phyloP scores from a whole-genome alignment of 2,888 invertebrate genomes.

The Elmis aenea region DNA sequence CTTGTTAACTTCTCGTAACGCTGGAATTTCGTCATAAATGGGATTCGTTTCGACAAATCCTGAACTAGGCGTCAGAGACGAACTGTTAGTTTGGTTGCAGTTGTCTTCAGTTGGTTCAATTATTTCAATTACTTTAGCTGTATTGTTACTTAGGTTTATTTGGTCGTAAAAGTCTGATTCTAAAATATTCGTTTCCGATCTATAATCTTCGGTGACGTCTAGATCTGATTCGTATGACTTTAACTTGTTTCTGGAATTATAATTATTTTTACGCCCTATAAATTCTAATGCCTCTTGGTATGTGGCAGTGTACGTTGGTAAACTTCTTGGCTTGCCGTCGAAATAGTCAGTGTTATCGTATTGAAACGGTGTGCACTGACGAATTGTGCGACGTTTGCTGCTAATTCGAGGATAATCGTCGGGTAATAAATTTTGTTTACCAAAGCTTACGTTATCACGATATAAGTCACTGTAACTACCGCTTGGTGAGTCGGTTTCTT shows the following conservation, averaged over 20 bases:
- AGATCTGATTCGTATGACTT: slow-evolving; percentile 23
- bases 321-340: slow-evolving; percentile 29
- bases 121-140: slow-evolving; percentile 11
- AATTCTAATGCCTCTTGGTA: slow-evolving; percentile 33
- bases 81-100: not conserved
- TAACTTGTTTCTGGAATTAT: slow-evolving; percentile 11
- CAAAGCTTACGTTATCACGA: slow-evolving; percentile 43
- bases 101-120: not conserved
- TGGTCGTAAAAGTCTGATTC: slow-evolving; percentile 39
- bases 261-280: slow-evolving; percentile 8
- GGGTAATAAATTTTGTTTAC: too few species aligned
- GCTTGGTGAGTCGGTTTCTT: slow-evolving; percentile 11
- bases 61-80: slow-evolving; percentile 1
- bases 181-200: slow-evolving; percentile 18
- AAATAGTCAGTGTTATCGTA: slow-evolving; percentile 26
- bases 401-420: slow-evolving; percentile 25
- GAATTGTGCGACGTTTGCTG: slow-evolving; percentile 36
- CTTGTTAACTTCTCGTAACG: not conserved
- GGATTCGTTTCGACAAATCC: slow-evolving; percentile 31
- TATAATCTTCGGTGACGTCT: slow-evolving; percentile 34
- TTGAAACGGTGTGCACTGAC: slow-evolving; percentile 37
- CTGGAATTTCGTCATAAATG: slow-evolving; percentile 30
- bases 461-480: slow-evolving; percentile 33
- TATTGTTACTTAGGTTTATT: slow-evolving; percentile 35
- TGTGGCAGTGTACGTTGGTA: slow-evolving; percentile 27